A percentile compares a stretch with the other conserved stretches of the same genome.
phyloP scores from a whole-genome alignment of 2,797 vertebrate species.

The Pangasius mekongensis region DNA sequence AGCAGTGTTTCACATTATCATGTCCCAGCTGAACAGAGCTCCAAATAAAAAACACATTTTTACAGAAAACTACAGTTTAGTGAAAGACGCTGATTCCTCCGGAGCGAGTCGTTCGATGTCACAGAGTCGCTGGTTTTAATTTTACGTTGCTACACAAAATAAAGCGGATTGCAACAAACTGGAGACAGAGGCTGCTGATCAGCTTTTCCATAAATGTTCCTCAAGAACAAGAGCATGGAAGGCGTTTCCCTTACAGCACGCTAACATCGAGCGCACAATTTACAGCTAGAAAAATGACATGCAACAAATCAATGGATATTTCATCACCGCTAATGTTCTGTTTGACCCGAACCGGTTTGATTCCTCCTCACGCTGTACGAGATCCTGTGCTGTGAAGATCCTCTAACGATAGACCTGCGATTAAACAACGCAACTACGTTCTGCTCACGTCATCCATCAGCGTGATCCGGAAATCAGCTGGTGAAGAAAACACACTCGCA shows the following conservation, averaged over 20 bases:
- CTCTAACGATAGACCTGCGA: background rate
- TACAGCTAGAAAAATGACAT: background rate
- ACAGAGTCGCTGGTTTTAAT: slow-evolving; percentile 3
- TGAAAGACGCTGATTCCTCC: background rate
- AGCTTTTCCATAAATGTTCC: slow-evolving; percentile 13
- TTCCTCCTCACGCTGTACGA: background rate
- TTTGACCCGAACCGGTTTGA: background rate
- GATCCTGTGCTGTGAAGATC: too few species aligned
- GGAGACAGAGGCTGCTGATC: slow-evolving; percentile 19
- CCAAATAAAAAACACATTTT: slow-evolving; percentile 70
- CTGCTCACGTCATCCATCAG: background rate
- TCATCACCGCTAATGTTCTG: background rate
- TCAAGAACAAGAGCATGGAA: background rate
- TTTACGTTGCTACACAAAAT: slow-evolving; percentile 7
- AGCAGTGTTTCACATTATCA: slow-evolving; percentile 57
- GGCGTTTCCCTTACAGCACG: slow-evolving; percentile 5
- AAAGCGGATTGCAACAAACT: slow-evolving; percentile 5
- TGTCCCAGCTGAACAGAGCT: slow-evolving; percentile 58
- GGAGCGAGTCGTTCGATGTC: background rate
- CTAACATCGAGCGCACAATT: background rate
- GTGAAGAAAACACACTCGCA: too few species aligned
- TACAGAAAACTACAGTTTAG: slow-evolving; percentile 40
- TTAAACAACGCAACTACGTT: background rate
- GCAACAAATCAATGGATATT: background rate
- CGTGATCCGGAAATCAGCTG: background rate